Percentiles rank a stretch among this genome's conserved stretches.
Conservation (phyloP, 2,888 invertebrate species). For the Dorcus hopei region DNA sequence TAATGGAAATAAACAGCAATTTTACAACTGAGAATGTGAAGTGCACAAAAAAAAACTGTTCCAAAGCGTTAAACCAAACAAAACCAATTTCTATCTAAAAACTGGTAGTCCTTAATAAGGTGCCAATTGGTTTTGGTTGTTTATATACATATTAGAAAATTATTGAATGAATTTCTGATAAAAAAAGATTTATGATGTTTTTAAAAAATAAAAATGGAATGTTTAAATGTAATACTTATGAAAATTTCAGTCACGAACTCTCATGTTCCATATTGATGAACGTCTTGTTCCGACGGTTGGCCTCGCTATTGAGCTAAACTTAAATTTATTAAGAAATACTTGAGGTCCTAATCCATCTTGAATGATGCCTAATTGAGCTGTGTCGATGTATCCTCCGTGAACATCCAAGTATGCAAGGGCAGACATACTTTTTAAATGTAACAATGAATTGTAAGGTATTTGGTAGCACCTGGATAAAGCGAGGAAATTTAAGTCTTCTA, state of each 20-base stretch:
- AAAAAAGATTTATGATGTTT: too few relatives aligned
- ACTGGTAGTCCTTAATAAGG: too few relatives aligned
- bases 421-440: constrained; percentile 61
- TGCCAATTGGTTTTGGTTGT: too few relatives aligned
- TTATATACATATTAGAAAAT: too few relatives aligned
- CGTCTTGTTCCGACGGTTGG: constrained; percentile 85
- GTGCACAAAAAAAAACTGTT: too few relatives aligned
- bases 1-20: too few relatives aligned
- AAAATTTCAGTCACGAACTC: constrained; percentile 13
- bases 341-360: constrained; percentile 55
- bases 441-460: constrained; percentile 66
- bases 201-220: not conserved
- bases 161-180: too few relatives aligned
- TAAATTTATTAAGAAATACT: constrained; percentile 69
- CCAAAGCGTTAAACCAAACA: too few relatives aligned
- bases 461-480: constrained; percentile 80
- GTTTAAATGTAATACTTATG: not conserved
- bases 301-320: constrained; percentile 81
- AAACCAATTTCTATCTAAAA: too few relatives aligned
- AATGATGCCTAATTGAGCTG: constrained; percentile 52
- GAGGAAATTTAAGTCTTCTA: constrained; percentile 68
- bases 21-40: too few relatives aligned
- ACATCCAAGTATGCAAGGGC: constrained; percentile 74
- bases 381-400: constrained; percentile 77
- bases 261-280: constrained; percentile 86